These are phyloP conservation scores for Pteropus rufus DNA, from an alignment of 2,797 vertebrate genomes.

Conservation along the genomic window DNA sequence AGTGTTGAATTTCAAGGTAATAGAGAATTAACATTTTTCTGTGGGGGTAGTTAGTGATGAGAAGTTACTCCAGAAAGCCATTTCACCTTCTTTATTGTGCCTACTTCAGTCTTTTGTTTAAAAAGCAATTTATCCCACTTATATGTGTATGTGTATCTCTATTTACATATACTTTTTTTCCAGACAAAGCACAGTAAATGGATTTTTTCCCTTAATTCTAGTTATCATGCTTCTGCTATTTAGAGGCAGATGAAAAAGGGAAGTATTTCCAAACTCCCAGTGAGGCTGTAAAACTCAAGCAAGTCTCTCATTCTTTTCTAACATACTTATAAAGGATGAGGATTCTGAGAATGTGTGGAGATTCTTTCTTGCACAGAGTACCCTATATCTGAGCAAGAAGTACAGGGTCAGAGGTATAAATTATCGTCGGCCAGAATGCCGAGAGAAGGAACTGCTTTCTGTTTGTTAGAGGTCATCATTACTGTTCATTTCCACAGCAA, in stretches of 20 bases:
- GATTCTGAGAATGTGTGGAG: background rate
- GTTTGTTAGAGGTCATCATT: slow-evolving; percentile 59
- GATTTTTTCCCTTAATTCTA: background rate
- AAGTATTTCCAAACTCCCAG: slow-evolving; percentile 19
- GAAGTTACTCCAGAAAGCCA: background rate
- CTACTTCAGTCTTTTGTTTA: background rate
- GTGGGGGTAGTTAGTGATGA: background rate
- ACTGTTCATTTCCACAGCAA: slow-evolving; percentile 65
- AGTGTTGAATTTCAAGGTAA: background rate
- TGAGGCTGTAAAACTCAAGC: slow-evolving; percentile 28
- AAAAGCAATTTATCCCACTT: background rate
- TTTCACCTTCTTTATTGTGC: background rate
- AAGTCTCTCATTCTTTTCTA: slow-evolving; percentile 55
- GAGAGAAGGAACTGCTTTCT: slow-evolving; percentile 31
- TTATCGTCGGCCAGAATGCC: background rate
- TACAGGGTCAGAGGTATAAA: background rate
- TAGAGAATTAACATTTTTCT: background rate
- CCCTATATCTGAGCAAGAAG: background rate
- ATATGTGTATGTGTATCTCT: background rate
- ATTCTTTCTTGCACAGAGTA: background rate
- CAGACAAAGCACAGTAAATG: background rate
- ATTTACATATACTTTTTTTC: background rate
- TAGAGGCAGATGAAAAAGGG: slow-evolving; percentile 31
- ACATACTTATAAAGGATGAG: slow-evolving; percentile 33
- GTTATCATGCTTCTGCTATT: slow-evolving; percentile 14